phyloP scores from a whole-genome alignment of 2,888 invertebrate genomes.

The Drosophila mercatorum region DNA sequence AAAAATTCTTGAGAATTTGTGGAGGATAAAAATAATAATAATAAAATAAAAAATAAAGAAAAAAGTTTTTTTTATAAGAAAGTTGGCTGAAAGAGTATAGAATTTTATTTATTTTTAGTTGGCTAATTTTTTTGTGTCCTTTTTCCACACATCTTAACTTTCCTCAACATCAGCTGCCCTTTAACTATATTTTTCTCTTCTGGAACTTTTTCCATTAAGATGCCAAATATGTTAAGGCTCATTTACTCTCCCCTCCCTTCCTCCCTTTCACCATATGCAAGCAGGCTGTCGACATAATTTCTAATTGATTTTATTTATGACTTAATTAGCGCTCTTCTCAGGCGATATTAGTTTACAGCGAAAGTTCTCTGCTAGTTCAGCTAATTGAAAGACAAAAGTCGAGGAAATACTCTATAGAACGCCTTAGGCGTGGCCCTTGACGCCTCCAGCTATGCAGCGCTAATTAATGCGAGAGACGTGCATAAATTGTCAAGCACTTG shows the following conservation, averaged over 20 bases:
- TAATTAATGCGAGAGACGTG: conserved; percentile 76
- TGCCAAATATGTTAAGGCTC: neutral
- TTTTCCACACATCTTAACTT: neutral
- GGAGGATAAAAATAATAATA: neutral
- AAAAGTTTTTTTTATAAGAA: neutral
- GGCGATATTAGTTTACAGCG: conserved; percentile 63
- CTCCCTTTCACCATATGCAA: conserved; percentile 4
- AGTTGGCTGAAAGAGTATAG: neutral
- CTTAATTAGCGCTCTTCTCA: conserved; percentile 54
- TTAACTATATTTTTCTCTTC: neutral
- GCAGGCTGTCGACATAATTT: conserved; percentile 15
- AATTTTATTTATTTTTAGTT: neutral
- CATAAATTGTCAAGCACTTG: conserved; percentile 70
- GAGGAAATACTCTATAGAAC: conserved; percentile 45
- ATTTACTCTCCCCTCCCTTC: neutral
- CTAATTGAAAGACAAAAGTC: conserved; percentile 59
- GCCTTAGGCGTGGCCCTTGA: neutral
- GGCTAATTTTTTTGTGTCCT: neutral
- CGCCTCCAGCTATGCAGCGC: conserved; percentile 59
- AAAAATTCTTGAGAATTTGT: neutral
- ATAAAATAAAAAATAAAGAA: neutral
- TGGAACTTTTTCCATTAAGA: neutral
- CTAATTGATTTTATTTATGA: conserved; percentile 67
- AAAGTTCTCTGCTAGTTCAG: conserved; percentile 15
- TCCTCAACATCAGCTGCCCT: too few relatives aligned